phyloP scores from a whole-genome alignment of 2,797 vertebrate genomes.

The Dermochelys coriacea region DNA sequence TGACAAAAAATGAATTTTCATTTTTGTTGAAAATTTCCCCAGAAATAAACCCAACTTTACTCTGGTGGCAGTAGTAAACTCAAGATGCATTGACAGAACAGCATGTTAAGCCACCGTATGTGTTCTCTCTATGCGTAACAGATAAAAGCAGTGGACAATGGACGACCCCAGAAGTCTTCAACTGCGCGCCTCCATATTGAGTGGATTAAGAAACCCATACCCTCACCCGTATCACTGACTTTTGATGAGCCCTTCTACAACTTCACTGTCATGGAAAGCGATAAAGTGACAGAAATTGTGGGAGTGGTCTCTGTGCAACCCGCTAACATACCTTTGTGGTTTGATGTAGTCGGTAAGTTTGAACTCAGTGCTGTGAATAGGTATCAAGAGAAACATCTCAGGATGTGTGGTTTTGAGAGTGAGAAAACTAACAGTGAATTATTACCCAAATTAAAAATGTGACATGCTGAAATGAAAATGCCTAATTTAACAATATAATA shows the following conservation, averaged over 20 bases:
- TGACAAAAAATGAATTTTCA: not conserved
- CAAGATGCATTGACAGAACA: not conserved
- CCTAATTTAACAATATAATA: slow-evolving; percentile 65
- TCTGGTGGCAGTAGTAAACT: not conserved
- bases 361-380: not conserved
- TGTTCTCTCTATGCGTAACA: slow-evolving; percentile 73
- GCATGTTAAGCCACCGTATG: not conserved
- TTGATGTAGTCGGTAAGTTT: slow-evolving; percentile 93
- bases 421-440: slow-evolving; percentile 18
- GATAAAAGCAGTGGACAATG: slow-evolving; percentile 97
- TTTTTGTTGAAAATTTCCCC: not conserved
- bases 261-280: slow-evolving; percentile 95
- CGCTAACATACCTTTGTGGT: slow-evolving; percentile 90
- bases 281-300: slow-evolving; percentile 94
- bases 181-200: slow-evolving; percentile 95
- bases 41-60: fast-evolving
- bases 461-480: slow-evolving; percentile 69
- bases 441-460: not conserved
- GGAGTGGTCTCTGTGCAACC: slow-evolving; percentile 95
- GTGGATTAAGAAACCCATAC: slow-evolving; percentile 90
- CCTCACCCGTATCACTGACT: slow-evolving; percentile 80
- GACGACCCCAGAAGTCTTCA: slow-evolving; percentile 94
- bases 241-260: slow-evolving; percentile 96
- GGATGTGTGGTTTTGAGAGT: slow-evolving; percentile 43
- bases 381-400: not conserved